phyloP scores from a whole-genome alignment of 2,113 vertebrate species.

The Trematomus loennbergii region DNA sequence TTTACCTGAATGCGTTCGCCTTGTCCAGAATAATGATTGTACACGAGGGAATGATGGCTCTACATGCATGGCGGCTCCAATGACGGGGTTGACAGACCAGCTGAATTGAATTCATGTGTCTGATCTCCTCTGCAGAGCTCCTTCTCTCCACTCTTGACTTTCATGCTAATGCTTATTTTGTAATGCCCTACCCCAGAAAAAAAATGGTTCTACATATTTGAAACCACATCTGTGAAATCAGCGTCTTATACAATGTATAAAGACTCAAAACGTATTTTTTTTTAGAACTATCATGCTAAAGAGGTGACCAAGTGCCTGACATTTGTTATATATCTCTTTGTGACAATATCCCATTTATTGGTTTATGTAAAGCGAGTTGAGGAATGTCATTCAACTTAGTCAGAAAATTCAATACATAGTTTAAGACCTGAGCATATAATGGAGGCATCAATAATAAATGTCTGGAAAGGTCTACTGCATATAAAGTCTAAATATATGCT shows the following conservation, averaged over 20 bases:
- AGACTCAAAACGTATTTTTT: not conserved
- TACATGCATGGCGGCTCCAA: constrained; percentile 59
- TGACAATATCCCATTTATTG: not conserved
- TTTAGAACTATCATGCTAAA: not conserved
- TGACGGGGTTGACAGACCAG: constrained; percentile 61
- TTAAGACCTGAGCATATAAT: not conserved
- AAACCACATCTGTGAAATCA: not conserved
- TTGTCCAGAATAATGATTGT: constrained; percentile 66
- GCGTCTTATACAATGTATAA: not conserved
- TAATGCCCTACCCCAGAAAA: not conserved
- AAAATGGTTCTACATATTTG: not conserved
- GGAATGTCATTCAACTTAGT: not conserved
- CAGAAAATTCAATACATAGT: constrained; percentile 6
- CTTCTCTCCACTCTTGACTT: not conserved
- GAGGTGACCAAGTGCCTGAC: not conserved
- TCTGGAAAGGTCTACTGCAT: constrained; percentile 1
- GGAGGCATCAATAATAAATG: constrained; percentile 36
- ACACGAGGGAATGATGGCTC: constrained; percentile 34
- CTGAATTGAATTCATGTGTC: constrained; percentile 61
- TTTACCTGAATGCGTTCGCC: constrained; percentile 47
- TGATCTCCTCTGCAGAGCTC: constrained; percentile 22
- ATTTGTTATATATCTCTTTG: not conserved
- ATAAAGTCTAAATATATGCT: not conserved
- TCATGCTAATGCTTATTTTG: not conserved
- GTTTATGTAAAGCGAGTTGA: not conserved